phyloP scores from a whole-genome alignment of 2,113 vertebrate species.

The Corythoichthys haematopterus region DNA sequence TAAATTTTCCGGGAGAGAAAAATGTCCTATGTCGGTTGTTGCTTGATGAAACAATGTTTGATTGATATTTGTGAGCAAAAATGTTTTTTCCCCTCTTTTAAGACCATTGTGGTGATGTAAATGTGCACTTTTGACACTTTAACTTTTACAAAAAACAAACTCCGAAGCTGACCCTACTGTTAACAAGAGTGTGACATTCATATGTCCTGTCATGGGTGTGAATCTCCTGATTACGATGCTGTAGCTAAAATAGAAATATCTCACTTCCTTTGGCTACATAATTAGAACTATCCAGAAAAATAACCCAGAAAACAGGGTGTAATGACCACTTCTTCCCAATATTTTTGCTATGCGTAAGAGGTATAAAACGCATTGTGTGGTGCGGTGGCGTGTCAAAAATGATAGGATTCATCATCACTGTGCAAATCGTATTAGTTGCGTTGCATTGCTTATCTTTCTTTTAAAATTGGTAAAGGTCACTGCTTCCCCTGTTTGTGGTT shows the following conservation, averaged over 20 bases:
- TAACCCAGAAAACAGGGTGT: constrained; percentile 29
- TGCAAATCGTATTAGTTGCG: background rate
- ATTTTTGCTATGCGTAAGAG: constrained; percentile 11
- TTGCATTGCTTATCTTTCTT: background rate
- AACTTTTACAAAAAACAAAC: background rate
- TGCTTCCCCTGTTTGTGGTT: constrained; percentile 59
- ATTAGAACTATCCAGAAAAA: constrained; percentile 31
- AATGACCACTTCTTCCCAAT: constrained; percentile 29
- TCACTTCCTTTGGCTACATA: constrained; percentile 50
- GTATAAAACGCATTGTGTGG: background rate
- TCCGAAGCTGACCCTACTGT: background rate
- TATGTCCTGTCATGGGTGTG: constrained; percentile 6
- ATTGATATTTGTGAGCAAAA: too few species aligned
- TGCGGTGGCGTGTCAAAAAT: background rate
- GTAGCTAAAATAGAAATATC: constrained; percentile 18
- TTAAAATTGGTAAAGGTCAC: constrained; percentile 39
- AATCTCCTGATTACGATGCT: constrained; percentile 7
- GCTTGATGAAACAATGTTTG: too few species aligned
- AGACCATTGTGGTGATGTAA: too few species aligned
- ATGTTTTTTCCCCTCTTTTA: too few species aligned
- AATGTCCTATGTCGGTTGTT: too few species aligned
- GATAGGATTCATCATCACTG: constrained; percentile 4
- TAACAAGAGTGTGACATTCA: background rate
- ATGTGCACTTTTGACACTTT: too few species aligned
- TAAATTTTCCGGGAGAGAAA: too few species aligned